Evolutionary conservation across 2,888 invertebrate species (phyloP).

Genomic region (Brenthis daphne): DNA sequence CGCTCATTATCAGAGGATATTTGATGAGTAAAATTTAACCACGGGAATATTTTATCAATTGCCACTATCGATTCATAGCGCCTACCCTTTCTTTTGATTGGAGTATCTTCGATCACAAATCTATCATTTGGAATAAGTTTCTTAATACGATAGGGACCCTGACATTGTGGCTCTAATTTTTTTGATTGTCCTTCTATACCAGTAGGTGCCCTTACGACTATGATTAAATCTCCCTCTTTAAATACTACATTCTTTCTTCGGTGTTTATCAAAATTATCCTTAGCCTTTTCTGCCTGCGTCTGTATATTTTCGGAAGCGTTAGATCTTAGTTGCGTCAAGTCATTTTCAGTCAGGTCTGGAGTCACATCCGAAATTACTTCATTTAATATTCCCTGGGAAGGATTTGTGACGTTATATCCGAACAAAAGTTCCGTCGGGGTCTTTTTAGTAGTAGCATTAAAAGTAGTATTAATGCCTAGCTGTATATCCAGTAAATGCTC

Average conservation of each 20-base stretch:
- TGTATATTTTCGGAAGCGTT: too few relatives aligned
- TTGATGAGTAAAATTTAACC: slow-evolving; percentile 3
- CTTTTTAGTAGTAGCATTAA: slow-evolving; percentile 32
- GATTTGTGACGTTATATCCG: slow-evolving; percentile 22
- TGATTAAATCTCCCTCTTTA: slow-evolving; percentile 15
- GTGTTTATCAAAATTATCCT: too few relatives aligned
- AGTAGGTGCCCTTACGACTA: slow-evolving; percentile 8
- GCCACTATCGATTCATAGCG: slow-evolving; percentile 15
- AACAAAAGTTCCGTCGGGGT: slow-evolving; percentile 48
- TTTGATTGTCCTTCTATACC: slow-evolving; percentile 10
- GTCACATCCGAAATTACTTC: too few relatives aligned
- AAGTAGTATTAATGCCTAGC: slow-evolving; percentile 36
- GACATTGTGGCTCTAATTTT: slow-evolving; percentile 18
- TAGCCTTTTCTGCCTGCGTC: too few relatives aligned
- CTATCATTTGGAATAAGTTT: slow-evolving; percentile 14
- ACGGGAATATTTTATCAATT: slow-evolving; percentile 14
- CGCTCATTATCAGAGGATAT: neutral
- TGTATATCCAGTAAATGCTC: slow-evolving; percentile 32
- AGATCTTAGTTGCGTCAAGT: too few relatives aligned
- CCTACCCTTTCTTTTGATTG: slow-evolving; percentile 6
- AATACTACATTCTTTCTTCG: neutral
- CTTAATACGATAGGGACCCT: slow-evolving; percentile 18
- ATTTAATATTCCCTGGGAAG: neutral
- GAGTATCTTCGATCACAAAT: slow-evolving; percentile 10
- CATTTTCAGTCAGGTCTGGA: too few relatives aligned